Percentiles rank a stretch among this genome's conserved stretches.
phyloP scores from a whole-genome alignment of 2,113 vertebrate genomes.

The Clarias magur region DNA sequence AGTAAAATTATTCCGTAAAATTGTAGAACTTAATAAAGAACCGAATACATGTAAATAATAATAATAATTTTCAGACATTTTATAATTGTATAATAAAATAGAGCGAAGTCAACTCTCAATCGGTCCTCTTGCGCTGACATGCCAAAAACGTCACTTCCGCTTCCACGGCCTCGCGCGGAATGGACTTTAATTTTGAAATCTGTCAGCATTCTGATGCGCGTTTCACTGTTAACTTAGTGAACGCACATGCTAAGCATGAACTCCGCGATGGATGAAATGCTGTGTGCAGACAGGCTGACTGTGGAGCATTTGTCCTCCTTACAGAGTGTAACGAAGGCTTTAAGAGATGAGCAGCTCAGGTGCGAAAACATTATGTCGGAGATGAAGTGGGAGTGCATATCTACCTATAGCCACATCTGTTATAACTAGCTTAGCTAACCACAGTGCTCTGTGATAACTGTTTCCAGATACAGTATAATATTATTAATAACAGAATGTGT shows the following conservation, averaged over 20 bases:
- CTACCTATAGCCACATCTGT: background rate
- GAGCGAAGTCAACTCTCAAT: background rate
- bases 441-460: background rate
- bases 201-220: slow-evolving; percentile 47
- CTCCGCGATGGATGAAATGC: slow-evolving; percentile 15
- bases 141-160: slow-evolving; percentile 2
- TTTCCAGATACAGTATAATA: background rate
- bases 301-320: slow-evolving; percentile 61
- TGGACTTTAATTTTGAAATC: slow-evolving; percentile 14
- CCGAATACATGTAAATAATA: background rate
- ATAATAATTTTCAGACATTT: background rate
- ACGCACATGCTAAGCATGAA: slow-evolving; percentile 44
- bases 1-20: background rate
- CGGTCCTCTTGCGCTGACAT: background rate
- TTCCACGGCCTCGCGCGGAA: background rate
- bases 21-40: background rate
- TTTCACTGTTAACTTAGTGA: slow-evolving; percentile 21
- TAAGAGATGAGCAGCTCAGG: slow-evolving; percentile 71
- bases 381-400: background rate
- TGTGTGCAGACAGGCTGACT: background rate
- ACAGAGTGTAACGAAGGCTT: slow-evolving; percentile 61
- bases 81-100: background rate
- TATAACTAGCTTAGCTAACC: slow-evolving; percentile 45
- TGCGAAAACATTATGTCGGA: slow-evolving; percentile 25
- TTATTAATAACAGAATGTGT: background rate